Conservation (phyloP, 2,113 vertebrate species). For the Machaerirhynchus nigripectus region DNA sequence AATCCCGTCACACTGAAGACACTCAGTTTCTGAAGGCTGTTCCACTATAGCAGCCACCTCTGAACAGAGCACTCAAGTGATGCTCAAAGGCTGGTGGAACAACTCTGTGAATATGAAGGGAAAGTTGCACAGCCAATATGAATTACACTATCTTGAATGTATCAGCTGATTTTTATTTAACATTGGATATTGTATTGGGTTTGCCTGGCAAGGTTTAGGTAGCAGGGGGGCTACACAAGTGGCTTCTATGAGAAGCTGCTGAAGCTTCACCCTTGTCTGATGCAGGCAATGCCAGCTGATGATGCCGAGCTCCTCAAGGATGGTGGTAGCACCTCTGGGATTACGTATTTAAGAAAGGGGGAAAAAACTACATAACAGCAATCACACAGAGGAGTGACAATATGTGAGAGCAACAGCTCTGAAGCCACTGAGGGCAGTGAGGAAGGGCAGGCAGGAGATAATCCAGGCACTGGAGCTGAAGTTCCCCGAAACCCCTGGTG, state of each 20-base stretch:
- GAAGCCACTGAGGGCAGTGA: background rate
- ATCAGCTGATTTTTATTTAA: background rate
- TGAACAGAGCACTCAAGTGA: background rate
- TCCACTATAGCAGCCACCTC: background rate
- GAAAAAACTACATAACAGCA: background rate
- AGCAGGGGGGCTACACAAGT: background rate
- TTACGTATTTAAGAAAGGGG: rapidly evolving
- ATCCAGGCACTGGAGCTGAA: background rate
- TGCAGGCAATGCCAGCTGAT: background rate
- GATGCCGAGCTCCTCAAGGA: background rate
- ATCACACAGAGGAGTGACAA: background rate
- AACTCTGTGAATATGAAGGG: background rate
- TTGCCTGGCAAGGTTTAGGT: background rate
- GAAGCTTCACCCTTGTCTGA: background rate
- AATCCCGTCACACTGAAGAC: background rate
- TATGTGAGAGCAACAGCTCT: background rate
- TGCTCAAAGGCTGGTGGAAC: background rate
- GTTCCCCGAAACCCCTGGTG: background rate
- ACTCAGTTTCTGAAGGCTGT: background rate
- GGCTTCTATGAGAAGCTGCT: background rate
- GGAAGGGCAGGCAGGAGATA: background rate
- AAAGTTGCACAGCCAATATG: background rate
- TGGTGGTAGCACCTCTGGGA: background rate
- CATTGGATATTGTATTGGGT: background rate
- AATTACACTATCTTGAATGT: background rate